phyloP scores from a whole-genome alignment of 2,888 invertebrate genomes.

The Ramazzottius varieornatus region DNA sequence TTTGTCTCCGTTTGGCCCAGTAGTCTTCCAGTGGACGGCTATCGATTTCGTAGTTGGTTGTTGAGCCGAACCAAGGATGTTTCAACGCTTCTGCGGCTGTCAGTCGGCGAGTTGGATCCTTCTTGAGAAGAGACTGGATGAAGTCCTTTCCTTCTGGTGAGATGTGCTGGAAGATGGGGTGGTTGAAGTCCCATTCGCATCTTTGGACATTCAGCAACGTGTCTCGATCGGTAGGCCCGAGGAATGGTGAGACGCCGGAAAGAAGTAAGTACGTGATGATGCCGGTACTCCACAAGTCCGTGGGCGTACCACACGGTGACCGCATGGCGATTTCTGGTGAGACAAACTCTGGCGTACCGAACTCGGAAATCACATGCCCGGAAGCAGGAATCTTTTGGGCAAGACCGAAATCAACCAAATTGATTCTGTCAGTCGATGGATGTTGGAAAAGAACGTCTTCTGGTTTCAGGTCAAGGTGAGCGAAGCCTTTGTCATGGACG shows the following conservation, averaged over 20 bases:
- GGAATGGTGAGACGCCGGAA: conserved; percentile 60
- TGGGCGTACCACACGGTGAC: not conserved
- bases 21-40: conserved; percentile 2
- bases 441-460: conserved; percentile 2
- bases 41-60: not conserved
- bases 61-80: not conserved
- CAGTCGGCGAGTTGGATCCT: not conserved
- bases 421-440: not conserved
- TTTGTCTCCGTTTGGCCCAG: conserved; percentile 2
- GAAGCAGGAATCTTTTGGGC: not conserved
- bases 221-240: conserved; percentile 58
- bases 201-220: conserved; percentile 38
- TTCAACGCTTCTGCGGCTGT: not conserved
- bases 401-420: not conserved
- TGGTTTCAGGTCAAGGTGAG: not conserved
- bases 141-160: conserved; percentile 69
- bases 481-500: not conserved
- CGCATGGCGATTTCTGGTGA: not conserved
- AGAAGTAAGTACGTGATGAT: not conserved
- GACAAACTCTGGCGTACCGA: not conserved
- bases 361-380: conserved; percentile 3
- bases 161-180: conserved; percentile 27
- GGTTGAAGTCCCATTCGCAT: conserved; percentile 23
- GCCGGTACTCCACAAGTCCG: conserved; percentile 1
- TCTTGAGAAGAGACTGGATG: conserved; percentile 42